These are phyloP conservation scores for Synergus japonicus DNA, from an alignment of 2,888 invertebrate genomes.

Conservation along the genomic window DNA sequence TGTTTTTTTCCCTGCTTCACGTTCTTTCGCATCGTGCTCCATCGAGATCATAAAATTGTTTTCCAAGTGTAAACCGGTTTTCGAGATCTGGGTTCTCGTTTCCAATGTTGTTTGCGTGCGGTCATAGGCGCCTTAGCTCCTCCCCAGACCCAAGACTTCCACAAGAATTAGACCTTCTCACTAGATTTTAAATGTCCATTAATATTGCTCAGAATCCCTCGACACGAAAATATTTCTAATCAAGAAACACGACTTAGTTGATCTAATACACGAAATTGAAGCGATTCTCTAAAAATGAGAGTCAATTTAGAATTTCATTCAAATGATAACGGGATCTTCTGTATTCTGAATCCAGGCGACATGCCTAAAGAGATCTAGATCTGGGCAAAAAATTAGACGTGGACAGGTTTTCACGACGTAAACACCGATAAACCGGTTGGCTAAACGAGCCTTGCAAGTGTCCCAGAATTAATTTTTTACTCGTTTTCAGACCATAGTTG, in stretches of 20 bases:
- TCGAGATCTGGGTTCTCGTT: slow-evolving; percentile 71
- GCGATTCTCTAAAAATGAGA: background rate
- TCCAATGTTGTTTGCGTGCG: slow-evolving; percentile 73
- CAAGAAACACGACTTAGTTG: background rate
- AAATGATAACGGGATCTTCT: slow-evolving; percentile 21
- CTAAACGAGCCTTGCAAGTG: background rate
- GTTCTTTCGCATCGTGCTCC: slow-evolving; percentile 48
- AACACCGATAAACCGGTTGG: slow-evolving; percentile 35
- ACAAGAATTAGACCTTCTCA: slow-evolving; percentile 4
- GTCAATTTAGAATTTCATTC: slow-evolving; percentile 3
- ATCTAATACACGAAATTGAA: background rate
- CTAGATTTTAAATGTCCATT: slow-evolving; percentile 9
- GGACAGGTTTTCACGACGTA: slow-evolving; percentile 15
- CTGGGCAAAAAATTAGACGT: slow-evolving; percentile 5
- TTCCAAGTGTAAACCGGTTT: slow-evolving; percentile 73
- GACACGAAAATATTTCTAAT: slow-evolving; percentile 20
- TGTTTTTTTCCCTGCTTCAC: slow-evolving; percentile 29
- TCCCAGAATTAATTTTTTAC: background rate
- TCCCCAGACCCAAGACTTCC: slow-evolving; percentile 36
- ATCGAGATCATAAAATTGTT: slow-evolving; percentile 72
- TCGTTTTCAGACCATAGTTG: background rate
- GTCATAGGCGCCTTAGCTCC: slow-evolving; percentile 72
- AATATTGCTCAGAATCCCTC: background rate
- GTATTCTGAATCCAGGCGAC: background rate
- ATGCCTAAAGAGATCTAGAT: slow-evolving; percentile 23